Conservation (phyloP, 2,797 vertebrate genomes). For the Schizopygopsis malacanthus region DNA sequence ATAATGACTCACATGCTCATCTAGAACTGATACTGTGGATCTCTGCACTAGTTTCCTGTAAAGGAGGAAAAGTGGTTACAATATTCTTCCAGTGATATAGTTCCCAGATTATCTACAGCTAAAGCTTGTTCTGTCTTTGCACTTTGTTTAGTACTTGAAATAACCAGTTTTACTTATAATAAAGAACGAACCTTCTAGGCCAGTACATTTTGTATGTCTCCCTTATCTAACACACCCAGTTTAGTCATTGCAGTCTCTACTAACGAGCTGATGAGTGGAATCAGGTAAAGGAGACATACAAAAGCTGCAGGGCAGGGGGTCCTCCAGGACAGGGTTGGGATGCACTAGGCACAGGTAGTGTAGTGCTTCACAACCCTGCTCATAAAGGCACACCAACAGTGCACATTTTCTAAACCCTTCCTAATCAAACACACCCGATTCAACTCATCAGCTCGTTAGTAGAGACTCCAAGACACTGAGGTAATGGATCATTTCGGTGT, state of each 20-base stretch:
- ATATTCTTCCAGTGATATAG: neutral
- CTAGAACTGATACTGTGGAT: conserved; percentile 89
- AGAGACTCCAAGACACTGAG: neutral
- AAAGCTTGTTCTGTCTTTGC: too few relatives aligned
- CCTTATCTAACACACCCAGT: too few relatives aligned
- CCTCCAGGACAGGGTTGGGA: too few relatives aligned
- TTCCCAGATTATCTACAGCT: neutral
- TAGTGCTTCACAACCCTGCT: neutral
- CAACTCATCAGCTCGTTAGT: neutral
- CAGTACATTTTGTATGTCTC: neutral
- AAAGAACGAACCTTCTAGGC: neutral
- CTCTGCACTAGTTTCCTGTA: conserved; percentile 84
- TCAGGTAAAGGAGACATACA: too few relatives aligned
- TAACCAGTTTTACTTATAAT: neutral
- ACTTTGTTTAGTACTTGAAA: too few relatives aligned
- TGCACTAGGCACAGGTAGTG: too few relatives aligned
- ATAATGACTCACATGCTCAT: conserved; percentile 96
- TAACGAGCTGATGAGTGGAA: too few relatives aligned
- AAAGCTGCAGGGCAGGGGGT: too few relatives aligned
- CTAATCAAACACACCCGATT: neutral
- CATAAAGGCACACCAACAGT: neutral
- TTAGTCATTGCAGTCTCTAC: too few relatives aligned
- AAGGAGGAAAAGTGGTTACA: neutral
- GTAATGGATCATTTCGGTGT: too few relatives aligned
- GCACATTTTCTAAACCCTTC: neutral